phyloP scores from a whole-genome alignment of 2,888 invertebrate species.

The Eueremaeus valkanovi region DNA sequence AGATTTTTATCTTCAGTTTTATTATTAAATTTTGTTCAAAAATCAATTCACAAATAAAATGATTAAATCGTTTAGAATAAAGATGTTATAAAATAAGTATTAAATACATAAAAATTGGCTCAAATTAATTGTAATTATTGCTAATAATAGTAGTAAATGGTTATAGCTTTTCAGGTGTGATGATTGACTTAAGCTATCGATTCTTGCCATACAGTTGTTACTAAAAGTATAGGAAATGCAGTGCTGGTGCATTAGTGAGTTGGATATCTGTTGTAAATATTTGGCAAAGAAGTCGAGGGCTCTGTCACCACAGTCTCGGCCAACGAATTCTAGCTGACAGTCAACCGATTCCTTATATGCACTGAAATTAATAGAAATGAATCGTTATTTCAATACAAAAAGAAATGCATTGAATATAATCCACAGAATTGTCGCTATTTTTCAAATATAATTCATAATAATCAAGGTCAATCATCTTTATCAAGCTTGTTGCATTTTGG shows the following conservation, averaged over 20 bases:
- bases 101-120: neutral
- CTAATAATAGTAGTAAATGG: neutral
- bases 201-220: slow-evolving; percentile 27
- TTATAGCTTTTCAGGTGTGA: neutral
- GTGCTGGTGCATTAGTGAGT: slow-evolving; percentile 35
- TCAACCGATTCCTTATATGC: slow-evolving; percentile 30
- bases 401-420: neutral
- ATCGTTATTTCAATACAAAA: neutral
- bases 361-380: slow-evolving; percentile 32
- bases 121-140: neutral
- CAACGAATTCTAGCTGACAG: slow-evolving; percentile 35
- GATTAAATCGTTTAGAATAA: too few species aligned
- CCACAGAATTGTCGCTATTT: neutral
- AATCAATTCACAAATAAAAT: too few species aligned
- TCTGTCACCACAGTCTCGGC: slow-evolving; percentile 30
- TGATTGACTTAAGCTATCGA: slow-evolving; percentile 13
- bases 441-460: too few species aligned
- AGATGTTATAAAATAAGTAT: neutral
- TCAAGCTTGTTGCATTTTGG: too few species aligned
- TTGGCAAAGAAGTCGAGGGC: slow-evolving; percentile 28
- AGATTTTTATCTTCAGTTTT: neutral
- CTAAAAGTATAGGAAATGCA: slow-evolving; percentile 31
- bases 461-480: too few species aligned
- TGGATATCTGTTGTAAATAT: slow-evolving; percentile 33
- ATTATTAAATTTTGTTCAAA: neutral